Conservation (phyloP, 2,888 invertebrate genomes). For the Didymodactylos carnosus region DNA sequence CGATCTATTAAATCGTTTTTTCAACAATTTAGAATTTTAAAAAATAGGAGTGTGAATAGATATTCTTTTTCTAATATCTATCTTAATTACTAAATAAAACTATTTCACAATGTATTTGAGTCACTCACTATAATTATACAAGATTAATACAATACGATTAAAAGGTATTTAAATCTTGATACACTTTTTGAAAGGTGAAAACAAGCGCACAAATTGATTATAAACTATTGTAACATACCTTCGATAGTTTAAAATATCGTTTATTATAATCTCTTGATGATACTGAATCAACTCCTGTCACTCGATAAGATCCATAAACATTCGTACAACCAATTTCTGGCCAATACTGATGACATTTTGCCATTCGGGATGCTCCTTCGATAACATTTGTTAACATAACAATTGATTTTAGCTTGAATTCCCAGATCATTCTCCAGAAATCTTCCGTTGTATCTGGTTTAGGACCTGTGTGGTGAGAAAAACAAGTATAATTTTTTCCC, state of each 20-base stretch:
- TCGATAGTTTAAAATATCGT: neutral
- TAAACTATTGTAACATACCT: neutral
- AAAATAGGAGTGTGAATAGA: too few relatives aligned
- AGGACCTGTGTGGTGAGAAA: neutral
- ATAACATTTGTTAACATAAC: constrained; percentile 1
- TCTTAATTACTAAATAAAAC: constrained; percentile 48
- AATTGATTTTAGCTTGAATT: neutral
- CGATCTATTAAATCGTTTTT: neutral
- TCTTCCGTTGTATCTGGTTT: neutral
- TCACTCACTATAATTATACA: constrained; percentile 45
- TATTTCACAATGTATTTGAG: constrained; percentile 46
- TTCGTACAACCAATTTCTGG: neutral
- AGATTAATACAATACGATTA: constrained; percentile 24
- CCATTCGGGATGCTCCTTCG: neutral
- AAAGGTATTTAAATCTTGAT: constrained; percentile 31
- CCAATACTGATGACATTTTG: neutral
- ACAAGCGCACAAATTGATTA: constrained; percentile 13
- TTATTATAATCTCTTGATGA: neutral
- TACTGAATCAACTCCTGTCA: neutral
- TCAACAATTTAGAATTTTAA: too few relatives aligned
- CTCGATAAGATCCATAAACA: neutral
- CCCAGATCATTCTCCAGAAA: neutral
- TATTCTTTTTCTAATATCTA: too few relatives aligned
- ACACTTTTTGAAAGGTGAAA: constrained; percentile 22
- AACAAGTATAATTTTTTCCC: neutral